phyloP scores from a whole-genome alignment of 1,140 invertebrate species.

The Euborellia annulipes region DNA sequence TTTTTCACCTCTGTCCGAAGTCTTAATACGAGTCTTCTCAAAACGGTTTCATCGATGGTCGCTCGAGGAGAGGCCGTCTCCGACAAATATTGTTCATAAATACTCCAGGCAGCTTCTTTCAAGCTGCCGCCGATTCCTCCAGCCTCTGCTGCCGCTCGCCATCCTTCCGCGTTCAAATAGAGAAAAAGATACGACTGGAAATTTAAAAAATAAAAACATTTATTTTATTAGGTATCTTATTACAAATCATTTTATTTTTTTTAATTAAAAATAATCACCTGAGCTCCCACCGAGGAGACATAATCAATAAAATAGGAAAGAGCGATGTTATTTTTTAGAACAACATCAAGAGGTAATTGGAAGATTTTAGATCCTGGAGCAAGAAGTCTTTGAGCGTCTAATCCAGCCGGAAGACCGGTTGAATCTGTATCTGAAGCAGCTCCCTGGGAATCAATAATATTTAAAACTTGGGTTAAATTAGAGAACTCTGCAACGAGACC shows the following conservation, averaged over 20 bases:
- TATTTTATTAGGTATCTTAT: too few species aligned
- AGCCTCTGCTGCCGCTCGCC: conserved; percentile 44
- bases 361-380: conserved; percentile 43
- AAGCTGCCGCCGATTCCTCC: conserved; percentile 39
- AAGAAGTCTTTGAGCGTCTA: conserved; percentile 35
- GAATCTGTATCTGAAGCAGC: too few species aligned
- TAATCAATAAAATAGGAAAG: conserved; percentile 71
- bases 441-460: too few species aligned
- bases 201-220: too few species aligned
- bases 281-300: conserved; percentile 51
- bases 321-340: conserved; percentile 66
- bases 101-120: conserved; percentile 57
- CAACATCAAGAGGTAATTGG: conserved; percentile 52
- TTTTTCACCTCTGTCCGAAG: conserved; percentile 39
- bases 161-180: conserved; percentile 67
- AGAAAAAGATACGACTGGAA: conserved; percentile 49
- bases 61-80: conserved; percentile 53
- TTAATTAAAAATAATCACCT: too few species aligned
- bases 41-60: conserved; percentile 43
- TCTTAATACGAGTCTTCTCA: conserved; percentile 44
- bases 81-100: conserved; percentile 69
- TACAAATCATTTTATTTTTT: too few species aligned
- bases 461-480: too few species aligned
- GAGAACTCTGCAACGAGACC: too few species aligned
- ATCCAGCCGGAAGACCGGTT: conserved; percentile 19